A percentile compares a stretch with the other conserved stretches of the same genome.
These are phyloP conservation scores for Sinocyclocheilus grahami DNA, from an alignment of 2,113 vertebrate genomes.

Conservation along the genomic window DNA sequence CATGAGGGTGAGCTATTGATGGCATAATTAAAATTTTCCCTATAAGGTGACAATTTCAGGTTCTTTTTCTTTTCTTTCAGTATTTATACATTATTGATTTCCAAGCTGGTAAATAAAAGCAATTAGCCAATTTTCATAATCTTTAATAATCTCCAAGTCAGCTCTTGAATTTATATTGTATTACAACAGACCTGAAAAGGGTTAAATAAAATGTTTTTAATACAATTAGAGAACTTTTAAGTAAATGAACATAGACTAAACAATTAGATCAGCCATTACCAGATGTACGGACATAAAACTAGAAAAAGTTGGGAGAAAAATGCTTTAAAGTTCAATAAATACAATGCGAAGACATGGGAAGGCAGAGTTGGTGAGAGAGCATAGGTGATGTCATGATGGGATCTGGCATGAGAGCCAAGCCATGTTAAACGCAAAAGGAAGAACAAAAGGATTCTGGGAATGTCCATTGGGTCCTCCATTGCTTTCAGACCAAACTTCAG, in stretches of 20 bases:
- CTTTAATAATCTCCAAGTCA: not conserved
- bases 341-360: not conserved
- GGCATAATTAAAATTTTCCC: fast-evolving
- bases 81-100: not conserved
- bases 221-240: not conserved
- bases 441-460: conserved; percentile 55
- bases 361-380: conserved; percentile 6
- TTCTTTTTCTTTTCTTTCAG: not conserved
- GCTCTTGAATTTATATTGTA: not conserved
- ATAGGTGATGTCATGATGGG: conserved; percentile 27
- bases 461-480: conserved; percentile 53
- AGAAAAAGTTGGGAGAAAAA: not conserved
- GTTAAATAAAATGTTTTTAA: too few relatives aligned
- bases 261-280: not conserved
- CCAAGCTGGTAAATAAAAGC: not conserved
- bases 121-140: not conserved
- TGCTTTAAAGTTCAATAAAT: conserved; percentile 9
- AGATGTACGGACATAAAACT: not conserved
- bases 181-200: not conserved
- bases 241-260: too few relatives aligned
- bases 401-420: conserved; percentile 4
- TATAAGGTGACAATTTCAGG: not conserved
- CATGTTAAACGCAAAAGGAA: conserved; percentile 44
- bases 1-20: not conserved
- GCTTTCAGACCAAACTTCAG: conserved; percentile 60